Percentiles rank a stretch among this genome's conserved stretches.
Conservation (phyloP, 2,888 invertebrate genomes). For the Melipona bicolor region DNA sequence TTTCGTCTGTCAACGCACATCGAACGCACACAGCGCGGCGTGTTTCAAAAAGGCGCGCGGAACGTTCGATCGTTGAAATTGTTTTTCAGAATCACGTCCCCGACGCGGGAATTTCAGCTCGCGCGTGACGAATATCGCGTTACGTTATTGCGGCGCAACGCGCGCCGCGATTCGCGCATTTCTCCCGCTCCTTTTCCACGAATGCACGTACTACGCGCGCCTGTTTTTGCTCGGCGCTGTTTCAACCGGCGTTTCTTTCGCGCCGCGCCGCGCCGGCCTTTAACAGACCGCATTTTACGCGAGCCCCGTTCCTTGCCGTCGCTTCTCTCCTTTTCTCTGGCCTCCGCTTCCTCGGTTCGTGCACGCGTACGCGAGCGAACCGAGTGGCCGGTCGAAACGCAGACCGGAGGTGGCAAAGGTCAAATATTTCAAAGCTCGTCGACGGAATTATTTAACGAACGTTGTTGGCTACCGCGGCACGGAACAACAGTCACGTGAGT, state of each 20-base stretch:
- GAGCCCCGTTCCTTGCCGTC: constrained; percentile 1
- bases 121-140: constrained; percentile 41
- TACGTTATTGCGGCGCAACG: constrained; percentile 31
- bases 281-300: constrained; percentile 42
- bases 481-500: constrained; percentile 32
- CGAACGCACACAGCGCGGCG: no score
- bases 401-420: constrained; percentile 27
- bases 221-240: background rate
- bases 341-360: background rate
- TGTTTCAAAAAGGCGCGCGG: constrained; percentile 5
- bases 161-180: background rate
- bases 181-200: constrained; percentile 17
- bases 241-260: constrained; percentile 41
- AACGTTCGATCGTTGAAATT: background rate
- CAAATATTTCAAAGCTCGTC: constrained; percentile 17
- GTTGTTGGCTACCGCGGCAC: background rate
- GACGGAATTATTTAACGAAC: constrained; percentile 30
- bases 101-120: constrained; percentile 1
- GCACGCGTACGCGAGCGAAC: background rate
- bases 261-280: background rate
- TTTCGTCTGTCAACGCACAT: background rate
- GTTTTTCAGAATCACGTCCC: background rate
- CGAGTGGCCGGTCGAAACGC: background rate
- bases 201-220: constrained; percentile 1
- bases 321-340: background rate